Evolutionary conservation across 2,888 invertebrate species (phyloP).

Genomic region (Netelia fuscicornis): DNA sequence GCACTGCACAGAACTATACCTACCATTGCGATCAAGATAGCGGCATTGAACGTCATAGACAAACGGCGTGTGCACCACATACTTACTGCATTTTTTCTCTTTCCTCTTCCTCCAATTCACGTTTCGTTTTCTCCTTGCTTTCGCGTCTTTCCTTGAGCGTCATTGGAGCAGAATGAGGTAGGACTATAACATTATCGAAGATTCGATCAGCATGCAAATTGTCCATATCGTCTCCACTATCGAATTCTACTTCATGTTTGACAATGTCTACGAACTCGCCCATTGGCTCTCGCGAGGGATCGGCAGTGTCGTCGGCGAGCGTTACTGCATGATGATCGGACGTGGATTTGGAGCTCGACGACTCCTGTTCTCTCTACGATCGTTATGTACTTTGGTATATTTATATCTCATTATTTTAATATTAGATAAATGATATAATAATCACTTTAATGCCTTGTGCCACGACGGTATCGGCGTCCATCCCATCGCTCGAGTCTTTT

Average conservation of each 20-base stretch:
- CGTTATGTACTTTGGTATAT: not conserved
- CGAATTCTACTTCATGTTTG: conserved; percentile 74
- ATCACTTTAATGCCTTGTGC: conserved; percentile 72
- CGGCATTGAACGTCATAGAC: not conserved
- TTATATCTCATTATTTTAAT: not conserved
- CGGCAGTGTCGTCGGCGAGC: conserved; percentile 45
- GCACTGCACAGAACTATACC: not conserved
- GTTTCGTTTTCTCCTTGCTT: conserved; percentile 91
- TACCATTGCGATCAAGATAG: not conserved
- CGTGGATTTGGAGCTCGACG: conserved; percentile 74
- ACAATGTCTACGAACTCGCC: conserved; percentile 70
- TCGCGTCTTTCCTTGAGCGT: conserved; percentile 84
- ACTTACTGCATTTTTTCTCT: conserved; percentile 98
- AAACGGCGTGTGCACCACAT: not conserved
- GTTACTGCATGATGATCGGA: conserved; percentile 73
- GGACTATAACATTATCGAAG: conserved; percentile 79
- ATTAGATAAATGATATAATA: not conserved
- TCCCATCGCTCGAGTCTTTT: conserved; percentile 70
- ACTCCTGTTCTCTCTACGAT: conserved; percentile 73
- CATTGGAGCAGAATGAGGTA: conserved; percentile 71
- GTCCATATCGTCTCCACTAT: conserved; percentile 69
- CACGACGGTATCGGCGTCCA: conserved; percentile 69
- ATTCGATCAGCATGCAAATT: conserved; percentile 73
- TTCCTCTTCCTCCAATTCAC: conserved; percentile 96
- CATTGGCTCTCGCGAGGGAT: conserved; percentile 28